Evolutionary conservation across 2,888 invertebrate species (phyloP), one percentile per base, ranked within the genome.

Genomic region (Chalcis sispes): DNA sequence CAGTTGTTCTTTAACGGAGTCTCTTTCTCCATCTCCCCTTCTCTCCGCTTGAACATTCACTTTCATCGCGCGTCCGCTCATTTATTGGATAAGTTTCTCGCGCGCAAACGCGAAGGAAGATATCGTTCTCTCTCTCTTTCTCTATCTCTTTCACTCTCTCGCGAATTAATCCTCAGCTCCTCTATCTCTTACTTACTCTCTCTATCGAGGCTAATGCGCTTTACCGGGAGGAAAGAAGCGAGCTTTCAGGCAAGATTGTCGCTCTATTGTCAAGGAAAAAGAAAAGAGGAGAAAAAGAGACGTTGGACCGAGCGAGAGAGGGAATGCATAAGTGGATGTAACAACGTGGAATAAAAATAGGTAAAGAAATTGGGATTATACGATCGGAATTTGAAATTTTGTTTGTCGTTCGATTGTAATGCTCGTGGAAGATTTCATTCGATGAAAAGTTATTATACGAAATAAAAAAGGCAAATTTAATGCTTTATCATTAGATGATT

Each of bases 161-260:
- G 70, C 72, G 70, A 71, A 73, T 78, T 78, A 78, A 76, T 78
- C 73, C 75, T 40, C 32, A n/a, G n/a, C n/a, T n/a, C n/a, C n/a
- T n/a, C n/a, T n/a, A n/a, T n/a, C n/a, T n/a, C n/a, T n/a, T n/a
- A n/a, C n/a, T n/a, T n/a, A 66, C 48, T 2, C 20, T 7, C 61
- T 71, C 71, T 75, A 71, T 66, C 66, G 72, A 52, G 67, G 75
- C 50, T 74, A 69, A 69, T 69, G 62, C 56, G 69, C 74, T 56
- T 66, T 48, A 42, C 46, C 32, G 5, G 32, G 32, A 8, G 5
- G 8, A 32, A 32, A 8, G 8, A 3, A 8, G 8, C 32, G 61
- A 59, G 40, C 36, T 20, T n/a, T n/a, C n/a, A n/a, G n/a, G n/a
- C n/a, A n/a, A n/a, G n/a, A n/a, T n/a, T n/a, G n/a, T n/a, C n/a